Conservation (phyloP, 1,140 invertebrate species). For the Penaeus indicus region DNA sequence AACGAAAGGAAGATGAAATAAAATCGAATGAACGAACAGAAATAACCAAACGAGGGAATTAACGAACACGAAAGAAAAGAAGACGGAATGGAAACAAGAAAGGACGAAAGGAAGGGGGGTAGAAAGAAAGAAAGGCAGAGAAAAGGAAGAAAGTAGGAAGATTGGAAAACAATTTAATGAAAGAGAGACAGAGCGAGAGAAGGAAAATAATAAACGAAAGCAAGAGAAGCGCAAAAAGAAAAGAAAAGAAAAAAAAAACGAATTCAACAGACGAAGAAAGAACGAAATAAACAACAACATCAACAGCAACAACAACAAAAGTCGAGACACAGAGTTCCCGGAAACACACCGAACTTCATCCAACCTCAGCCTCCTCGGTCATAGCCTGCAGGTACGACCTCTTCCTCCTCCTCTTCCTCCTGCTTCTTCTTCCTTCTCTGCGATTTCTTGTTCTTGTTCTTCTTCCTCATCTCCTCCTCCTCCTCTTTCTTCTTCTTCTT, state of each 20-base stretch:
- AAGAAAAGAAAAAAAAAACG: neutral
- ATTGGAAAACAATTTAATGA: neutral
- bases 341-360: neutral
- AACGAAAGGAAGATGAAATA: neutral
- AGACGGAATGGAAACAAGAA: too few relatives aligned
- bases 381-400: neutral
- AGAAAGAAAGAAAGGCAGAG: neutral
- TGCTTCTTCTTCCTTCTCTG: neutral
- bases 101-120: neutral
- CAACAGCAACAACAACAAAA: neutral
- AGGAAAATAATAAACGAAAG: neutral
- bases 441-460: neutral
- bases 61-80: too few relatives aligned
- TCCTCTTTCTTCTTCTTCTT: neutral
- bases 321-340: neutral
- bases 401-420: neutral
- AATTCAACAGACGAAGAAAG: too few relatives aligned
- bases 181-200: neutral
- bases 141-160: neutral
- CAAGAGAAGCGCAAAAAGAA: neutral
- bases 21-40: too few relatives aligned
- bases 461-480: neutral
- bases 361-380: neutral
- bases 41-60: too few relatives aligned
- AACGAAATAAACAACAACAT: too few relatives aligned